Evolutionary conservation across 1,140 invertebrate species (phyloP).

Genomic region (Hylaeus anthracinus): DNA sequence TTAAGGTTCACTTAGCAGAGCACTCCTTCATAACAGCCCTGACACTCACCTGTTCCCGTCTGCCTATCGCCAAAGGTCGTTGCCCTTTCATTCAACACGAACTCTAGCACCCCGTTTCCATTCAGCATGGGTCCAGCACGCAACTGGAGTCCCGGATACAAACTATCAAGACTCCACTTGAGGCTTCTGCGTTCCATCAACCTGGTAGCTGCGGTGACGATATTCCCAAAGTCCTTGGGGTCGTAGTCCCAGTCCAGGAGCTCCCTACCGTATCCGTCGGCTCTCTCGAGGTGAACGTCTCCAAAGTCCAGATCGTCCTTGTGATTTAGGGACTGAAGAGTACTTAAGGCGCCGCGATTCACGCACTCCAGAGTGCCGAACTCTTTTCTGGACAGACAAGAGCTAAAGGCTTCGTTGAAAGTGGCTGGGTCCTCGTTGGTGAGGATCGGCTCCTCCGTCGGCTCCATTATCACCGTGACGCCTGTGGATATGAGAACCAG

Average conservation of each 20-base stretch:
- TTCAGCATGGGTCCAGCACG: conserved; percentile 85
- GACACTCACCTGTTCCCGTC: conserved; percentile 70
- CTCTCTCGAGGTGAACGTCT: conserved; percentile 68
- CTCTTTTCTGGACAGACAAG: conserved; percentile 68
- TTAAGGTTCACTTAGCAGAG: no score
- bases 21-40: no score
- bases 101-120: conserved; percentile 86
- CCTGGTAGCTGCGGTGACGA: conserved; percentile 86
- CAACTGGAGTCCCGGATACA: conserved; percentile 88
- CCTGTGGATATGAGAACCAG: conserved; percentile 63
- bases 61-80: conserved; percentile 68
- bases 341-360: conserved; percentile 85
- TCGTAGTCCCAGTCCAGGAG: conserved; percentile 84
- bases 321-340: conserved; percentile 85
- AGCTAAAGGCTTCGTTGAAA: conserved; percentile 66
- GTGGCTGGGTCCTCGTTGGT: conserved; percentile 54
- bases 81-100: conserved; percentile 84
- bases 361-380: conserved; percentile 82
- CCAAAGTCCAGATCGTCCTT: conserved; percentile 84
- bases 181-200: conserved; percentile 86
- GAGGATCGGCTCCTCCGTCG: conserved; percentile 38
- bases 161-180: conserved; percentile 85
- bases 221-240: conserved; percentile 86
- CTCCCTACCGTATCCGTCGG: conserved; percentile 69
- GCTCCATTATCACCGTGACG: conserved; percentile 72